Percentiles rank a stretch among this genome's conserved stretches.
Conservation (phyloP, 2,113 vertebrate species). For the Pteronura brasiliensis region DNA sequence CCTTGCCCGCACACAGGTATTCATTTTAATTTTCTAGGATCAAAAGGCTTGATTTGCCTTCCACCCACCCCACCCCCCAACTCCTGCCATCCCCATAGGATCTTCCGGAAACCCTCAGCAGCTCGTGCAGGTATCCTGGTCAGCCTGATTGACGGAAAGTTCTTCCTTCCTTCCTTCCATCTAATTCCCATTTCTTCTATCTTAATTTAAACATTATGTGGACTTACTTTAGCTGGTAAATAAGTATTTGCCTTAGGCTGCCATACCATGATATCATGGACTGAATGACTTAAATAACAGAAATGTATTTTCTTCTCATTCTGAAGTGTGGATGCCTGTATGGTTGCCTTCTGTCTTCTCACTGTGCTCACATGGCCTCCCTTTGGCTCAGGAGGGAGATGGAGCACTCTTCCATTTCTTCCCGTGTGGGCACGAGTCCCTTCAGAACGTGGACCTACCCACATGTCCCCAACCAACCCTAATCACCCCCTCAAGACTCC, state of each 20-base stretch:
- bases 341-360: not conserved
- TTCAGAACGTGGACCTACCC: not conserved
- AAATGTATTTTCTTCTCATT: not conserved
- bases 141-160: not conserved
- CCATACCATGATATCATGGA: not conserved
- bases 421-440: too few species aligned
- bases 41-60: not conserved
- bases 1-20: not conserved
- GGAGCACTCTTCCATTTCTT: not conserved
- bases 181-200: not conserved
- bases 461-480: not conserved
- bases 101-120: not conserved
- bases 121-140: not conserved
- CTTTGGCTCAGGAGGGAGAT: too few species aligned
- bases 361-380: not conserved
- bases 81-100: too few species aligned
- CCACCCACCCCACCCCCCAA: rapidly evolving
- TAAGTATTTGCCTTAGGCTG: not conserved
- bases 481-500: not conserved
- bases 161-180: not conserved
- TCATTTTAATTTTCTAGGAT: not conserved
- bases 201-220: not conserved
- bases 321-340: not conserved
- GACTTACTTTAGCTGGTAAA: not conserved
- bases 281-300: not conserved